These are phyloP conservation scores for Iguana delicatissima DNA, from an alignment of 2,797 vertebrate genomes.

Conservation along the genomic window DNA sequence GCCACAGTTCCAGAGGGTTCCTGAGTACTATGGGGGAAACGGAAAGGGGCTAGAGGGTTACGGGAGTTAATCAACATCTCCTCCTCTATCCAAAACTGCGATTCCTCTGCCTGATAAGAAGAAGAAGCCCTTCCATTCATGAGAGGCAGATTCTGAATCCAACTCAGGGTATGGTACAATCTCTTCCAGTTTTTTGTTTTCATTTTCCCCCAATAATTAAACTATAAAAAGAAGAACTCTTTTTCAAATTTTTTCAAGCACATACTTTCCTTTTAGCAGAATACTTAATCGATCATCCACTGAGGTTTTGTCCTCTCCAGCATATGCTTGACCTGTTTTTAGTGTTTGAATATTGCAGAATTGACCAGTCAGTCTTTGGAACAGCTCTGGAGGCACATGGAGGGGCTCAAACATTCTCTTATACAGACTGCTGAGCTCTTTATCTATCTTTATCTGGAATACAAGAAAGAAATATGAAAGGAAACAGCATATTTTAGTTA, in stretches of 20 bases:
- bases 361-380: conserved; percentile 94
- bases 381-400: conserved; percentile 91
- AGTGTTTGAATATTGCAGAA: conserved; percentile 95
- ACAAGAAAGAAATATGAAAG: conserved; percentile 37
- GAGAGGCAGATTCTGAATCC: background rate
- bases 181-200: background rate
- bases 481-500: background rate
- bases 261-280: conserved; percentile 96
- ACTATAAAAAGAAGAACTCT: background rate
- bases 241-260: conserved; percentile 51
- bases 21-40: background rate
- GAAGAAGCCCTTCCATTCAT: background rate
- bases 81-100: background rate
- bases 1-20: background rate
- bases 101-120: background rate
- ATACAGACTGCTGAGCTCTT: conserved; percentile 91
- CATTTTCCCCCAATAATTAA: background rate
- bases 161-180: accelerated
- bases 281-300: conserved; percentile 97
- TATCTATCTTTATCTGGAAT: conserved; percentile 94
- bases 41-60: background rate
- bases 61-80: background rate
- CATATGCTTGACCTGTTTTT: conserved; percentile 92
- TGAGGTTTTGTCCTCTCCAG: conserved; percentile 96
- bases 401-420: conserved; percentile 96